Percentiles rank a stretch among this genome's conserved stretches.
phyloP scores from a whole-genome alignment of 2,797 vertebrate genomes.

The Pagetopsis macropterus region DNA sequence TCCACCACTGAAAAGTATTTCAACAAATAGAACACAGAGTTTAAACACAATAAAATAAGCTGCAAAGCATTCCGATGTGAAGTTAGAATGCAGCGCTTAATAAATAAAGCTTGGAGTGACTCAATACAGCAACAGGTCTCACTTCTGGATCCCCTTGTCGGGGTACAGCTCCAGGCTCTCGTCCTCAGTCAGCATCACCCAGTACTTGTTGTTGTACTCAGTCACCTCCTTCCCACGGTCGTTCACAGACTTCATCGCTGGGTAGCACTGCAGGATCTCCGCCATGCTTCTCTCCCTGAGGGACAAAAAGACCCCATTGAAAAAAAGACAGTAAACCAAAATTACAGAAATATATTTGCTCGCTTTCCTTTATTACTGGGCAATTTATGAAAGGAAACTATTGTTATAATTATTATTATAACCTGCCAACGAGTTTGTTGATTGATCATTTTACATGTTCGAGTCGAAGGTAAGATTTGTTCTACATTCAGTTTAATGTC shows the following conservation, averaged over 20 bases:
- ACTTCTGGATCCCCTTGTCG: slow-evolving; percentile 89
- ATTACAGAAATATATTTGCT: no score
- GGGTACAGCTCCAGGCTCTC: slow-evolving; percentile 83
- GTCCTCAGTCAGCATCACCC: slow-evolving; percentile 92
- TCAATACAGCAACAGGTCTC: slow-evolving; percentile 23
- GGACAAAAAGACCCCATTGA: neutral
- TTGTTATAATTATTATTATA: neutral
- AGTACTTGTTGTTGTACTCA: slow-evolving; percentile 95
- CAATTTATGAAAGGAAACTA: neutral
- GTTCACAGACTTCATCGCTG: slow-evolving; percentile 87
- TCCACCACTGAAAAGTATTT: no score
- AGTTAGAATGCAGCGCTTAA: no score
- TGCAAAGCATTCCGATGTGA: no score
- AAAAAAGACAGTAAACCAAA: neutral
- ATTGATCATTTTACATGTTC: neutral
- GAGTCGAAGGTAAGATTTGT: neutral
- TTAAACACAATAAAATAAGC: no score
- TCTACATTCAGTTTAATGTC: neutral
- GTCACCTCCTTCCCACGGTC: slow-evolving; percentile 90
- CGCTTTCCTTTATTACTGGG: neutral
- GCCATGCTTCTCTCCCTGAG: slow-evolving; percentile 84
- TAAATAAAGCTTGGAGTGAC: no score
- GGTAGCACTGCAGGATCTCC: slow-evolving; percentile 89
- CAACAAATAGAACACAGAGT: no score
- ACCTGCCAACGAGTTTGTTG: neutral